Conservation (phyloP, 2,113 vertebrate species). For the Gyps fulvus region DNA sequence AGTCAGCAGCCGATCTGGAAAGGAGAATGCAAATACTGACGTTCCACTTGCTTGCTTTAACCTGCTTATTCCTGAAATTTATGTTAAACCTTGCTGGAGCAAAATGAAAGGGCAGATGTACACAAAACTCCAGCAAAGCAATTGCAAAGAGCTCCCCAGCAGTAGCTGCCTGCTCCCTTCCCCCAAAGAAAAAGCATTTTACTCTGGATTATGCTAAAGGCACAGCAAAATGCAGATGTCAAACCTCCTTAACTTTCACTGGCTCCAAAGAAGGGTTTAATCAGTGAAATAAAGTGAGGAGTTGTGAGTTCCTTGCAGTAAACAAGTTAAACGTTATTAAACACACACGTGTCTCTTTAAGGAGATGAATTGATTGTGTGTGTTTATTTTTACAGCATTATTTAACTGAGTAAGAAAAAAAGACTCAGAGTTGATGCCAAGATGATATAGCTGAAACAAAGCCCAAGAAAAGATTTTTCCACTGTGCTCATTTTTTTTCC, state of each 20-base stretch:
- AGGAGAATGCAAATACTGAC: not conserved
- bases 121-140: not conserved
- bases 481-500: slow-evolving; percentile 71
- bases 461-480: slow-evolving; percentile 76
- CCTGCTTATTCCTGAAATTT: not conserved
- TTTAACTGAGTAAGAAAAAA: slow-evolving; percentile 76
- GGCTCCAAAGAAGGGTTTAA: not conserved
- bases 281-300: slow-evolving; percentile 11
- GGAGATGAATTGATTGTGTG: slow-evolving; percentile 69
- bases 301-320: slow-evolving; percentile 75
- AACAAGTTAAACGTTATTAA: slow-evolving; percentile 85
- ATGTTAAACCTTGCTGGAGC: not conserved
- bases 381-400: slow-evolving; percentile 90
- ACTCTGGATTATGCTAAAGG: not conserved
- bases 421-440: slow-evolving; percentile 64
- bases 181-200: not conserved
- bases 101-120: not conserved
- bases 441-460: slow-evolving; percentile 82
- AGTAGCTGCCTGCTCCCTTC: not conserved
- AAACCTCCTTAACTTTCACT: not conserved
- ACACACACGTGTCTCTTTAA: slow-evolving; percentile 78
- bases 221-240: not conserved
- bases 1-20: not conserved
- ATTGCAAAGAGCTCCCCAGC: not conserved
- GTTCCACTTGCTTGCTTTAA: not conserved